A percentile compares a stretch with the other conserved stretches of the same genome.
These are phyloP conservation scores for Vulpes ferrilata DNA, from an alignment of 2,113 vertebrate genomes.

Conservation along the genomic window DNA sequence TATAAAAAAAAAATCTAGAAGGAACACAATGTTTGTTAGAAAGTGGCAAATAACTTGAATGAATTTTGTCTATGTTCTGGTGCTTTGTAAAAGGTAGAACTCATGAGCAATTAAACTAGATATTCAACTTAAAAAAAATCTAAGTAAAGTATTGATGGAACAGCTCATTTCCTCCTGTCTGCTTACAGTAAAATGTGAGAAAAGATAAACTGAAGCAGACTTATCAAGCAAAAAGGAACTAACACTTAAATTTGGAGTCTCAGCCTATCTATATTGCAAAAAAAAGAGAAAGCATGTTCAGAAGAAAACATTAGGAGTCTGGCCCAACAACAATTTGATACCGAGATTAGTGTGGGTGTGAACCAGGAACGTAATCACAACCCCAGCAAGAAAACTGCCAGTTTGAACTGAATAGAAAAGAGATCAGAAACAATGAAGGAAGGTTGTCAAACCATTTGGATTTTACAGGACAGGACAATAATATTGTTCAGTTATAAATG, in stretches of 20 bases:
- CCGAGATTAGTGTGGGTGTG: background rate
- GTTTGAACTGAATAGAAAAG: background rate
- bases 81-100: background rate
- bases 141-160: background rate
- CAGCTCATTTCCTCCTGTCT: background rate
- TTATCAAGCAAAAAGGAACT: background rate
- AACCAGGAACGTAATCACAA: background rate
- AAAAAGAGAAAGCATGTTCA: background rate
- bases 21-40: background rate
- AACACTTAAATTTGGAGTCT: background rate
- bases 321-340: background rate
- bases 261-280: background rate
- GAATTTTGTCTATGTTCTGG: background rate
- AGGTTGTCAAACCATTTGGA: background rate
- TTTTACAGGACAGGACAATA: background rate
- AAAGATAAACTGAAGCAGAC: background rate
- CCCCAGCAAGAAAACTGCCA: background rate
- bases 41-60: background rate
- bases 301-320: background rate
- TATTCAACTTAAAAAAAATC: background rate
- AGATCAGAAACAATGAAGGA: background rate
- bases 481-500: background rate
- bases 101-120: background rate
- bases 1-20: background rate
- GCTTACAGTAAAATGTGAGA: background rate